phyloP scores from a whole-genome alignment of 2,797 vertebrate species.

The Darevskia mixta region DNA sequence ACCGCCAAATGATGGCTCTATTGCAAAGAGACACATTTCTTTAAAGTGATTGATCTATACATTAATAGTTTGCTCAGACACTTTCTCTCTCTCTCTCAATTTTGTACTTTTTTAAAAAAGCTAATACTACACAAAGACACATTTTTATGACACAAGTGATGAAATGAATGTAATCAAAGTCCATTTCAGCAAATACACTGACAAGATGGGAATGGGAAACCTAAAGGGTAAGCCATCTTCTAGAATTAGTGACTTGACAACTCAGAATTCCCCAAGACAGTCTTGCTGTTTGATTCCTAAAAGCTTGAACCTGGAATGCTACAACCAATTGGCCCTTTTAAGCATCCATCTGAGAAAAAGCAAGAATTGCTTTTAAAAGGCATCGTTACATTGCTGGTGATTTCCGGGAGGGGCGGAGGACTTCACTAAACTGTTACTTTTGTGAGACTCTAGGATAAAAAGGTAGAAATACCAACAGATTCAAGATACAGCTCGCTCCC shows the following conservation, averaged over 20 bases:
- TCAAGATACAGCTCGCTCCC: constrained; percentile 8
- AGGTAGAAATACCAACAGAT: constrained; percentile 24
- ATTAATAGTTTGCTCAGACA: background rate
- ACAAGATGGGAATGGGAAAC: constrained; percentile 29
- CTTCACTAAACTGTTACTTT: constrained; percentile 18
- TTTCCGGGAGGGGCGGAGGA: constrained; percentile 24
- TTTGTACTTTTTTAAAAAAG: constrained; percentile 6
- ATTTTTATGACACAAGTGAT: constrained; percentile 29
- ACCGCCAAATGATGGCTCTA: background rate
- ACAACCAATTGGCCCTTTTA: constrained; percentile 5
- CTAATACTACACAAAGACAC: accelerated
- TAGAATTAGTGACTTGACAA: constrained; percentile 26
- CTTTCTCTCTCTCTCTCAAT: constrained; percentile 8
- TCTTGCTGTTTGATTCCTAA: constrained; percentile 11
- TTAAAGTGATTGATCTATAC: constrained; percentile 14
- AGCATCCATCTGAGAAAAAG: constrained; percentile 30
- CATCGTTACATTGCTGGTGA: background rate
- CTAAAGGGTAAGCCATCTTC: constrained; percentile 15
- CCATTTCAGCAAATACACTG: constrained; percentile 11
- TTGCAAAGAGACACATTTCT: constrained; percentile 10
- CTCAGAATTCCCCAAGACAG: background rate
- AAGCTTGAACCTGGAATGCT: constrained; percentile 12
- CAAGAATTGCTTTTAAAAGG: constrained; percentile 5
- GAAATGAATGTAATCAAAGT: constrained; percentile 43
- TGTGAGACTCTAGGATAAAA: background rate